Percentiles rank a stretch among this genome's conserved stretches.
phyloP scores from a whole-genome alignment of 2,113 vertebrate species.

The Trematomus loennbergii region DNA sequence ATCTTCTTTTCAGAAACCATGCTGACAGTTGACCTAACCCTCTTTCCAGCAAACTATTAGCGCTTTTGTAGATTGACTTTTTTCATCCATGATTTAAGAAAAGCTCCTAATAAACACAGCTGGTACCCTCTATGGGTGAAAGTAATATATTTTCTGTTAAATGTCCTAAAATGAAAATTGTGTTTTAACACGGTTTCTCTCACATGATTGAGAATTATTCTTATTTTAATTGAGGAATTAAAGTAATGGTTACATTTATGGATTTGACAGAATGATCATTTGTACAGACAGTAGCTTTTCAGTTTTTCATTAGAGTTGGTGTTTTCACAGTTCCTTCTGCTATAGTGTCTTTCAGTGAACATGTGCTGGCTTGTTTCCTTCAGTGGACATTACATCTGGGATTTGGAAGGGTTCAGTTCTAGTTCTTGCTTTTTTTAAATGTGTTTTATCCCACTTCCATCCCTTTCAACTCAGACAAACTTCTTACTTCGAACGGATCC shows the following conservation, averaged over 20 bases:
- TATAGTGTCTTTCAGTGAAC: conserved; percentile 30
- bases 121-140: conserved; percentile 9
- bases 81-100: conserved; percentile 24
- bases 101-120: conserved; percentile 25
- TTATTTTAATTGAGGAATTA: not conserved
- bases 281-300: not conserved
- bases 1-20: conserved; percentile 44
- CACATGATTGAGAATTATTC: not conserved
- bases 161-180: not conserved
- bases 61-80: conserved; percentile 39
- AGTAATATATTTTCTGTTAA: conserved; percentile 18
- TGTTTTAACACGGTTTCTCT: not conserved
- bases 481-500: not conserved
- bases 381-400: conserved; percentile 22
- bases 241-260: not conserved
- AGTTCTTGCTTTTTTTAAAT: conserved; percentile 6
- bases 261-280: conserved; percentile 15
- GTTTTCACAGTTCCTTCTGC: conserved; percentile 12
- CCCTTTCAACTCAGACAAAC: not conserved
- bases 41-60: conserved; percentile 38
- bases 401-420: conserved; percentile 19
- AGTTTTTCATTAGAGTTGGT: conserved; percentile 13
- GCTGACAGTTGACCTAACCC: conserved; percentile 57
- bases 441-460: conserved; percentile 12
- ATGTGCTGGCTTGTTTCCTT: conserved; percentile 43